These are phyloP conservation scores for Polypterus senegalus DNA, from an alignment of 2,113 vertebrate genomes.

Conservation along the genomic window DNA sequence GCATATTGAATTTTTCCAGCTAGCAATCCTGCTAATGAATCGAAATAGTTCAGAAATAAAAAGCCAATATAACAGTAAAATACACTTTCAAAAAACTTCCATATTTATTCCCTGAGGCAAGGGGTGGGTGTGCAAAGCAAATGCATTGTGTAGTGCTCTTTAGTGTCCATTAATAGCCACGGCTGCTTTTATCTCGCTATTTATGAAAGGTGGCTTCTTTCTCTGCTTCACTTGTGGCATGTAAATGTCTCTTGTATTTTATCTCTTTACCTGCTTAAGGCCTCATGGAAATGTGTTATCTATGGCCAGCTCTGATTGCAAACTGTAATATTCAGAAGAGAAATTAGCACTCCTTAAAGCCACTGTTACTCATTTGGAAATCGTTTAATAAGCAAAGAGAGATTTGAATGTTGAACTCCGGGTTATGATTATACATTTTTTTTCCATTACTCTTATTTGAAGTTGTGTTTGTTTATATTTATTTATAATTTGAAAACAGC, in stretches of 20 bases:
- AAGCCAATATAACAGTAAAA: constrained; percentile 24
- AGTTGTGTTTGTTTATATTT: neutral
- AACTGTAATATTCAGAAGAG: constrained; percentile 7
- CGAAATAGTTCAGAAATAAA: constrained; percentile 32
- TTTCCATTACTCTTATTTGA: neutral
- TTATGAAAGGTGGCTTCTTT: constrained; percentile 33
- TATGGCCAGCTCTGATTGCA: constrained; percentile 4
- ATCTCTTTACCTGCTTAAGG: constrained; percentile 45
- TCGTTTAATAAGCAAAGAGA: neutral
- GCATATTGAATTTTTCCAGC: constrained; percentile 44
- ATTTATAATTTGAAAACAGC: constrained; percentile 4
- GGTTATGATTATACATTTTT: neutral
- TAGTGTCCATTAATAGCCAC: constrained; percentile 35
- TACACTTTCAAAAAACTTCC: constrained; percentile 29
- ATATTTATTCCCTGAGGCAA: constrained; percentile 26
- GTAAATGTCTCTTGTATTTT: constrained; percentile 41
- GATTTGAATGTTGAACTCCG: constrained; percentile 1
- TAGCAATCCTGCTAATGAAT: constrained; percentile 48
- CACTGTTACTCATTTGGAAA: constrained; percentile 11
- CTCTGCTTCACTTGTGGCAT: constrained; percentile 40
- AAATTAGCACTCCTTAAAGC: constrained; percentile 14
- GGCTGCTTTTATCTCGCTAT: constrained; percentile 48
- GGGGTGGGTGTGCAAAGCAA: constrained; percentile 32
- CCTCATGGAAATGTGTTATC: constrained; percentile 28
- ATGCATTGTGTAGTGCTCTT: constrained; percentile 32